These are phyloP conservation scores for Cottus gobio DNA, from an alignment of 2,113 vertebrate genomes.

Conservation along the genomic window DNA sequence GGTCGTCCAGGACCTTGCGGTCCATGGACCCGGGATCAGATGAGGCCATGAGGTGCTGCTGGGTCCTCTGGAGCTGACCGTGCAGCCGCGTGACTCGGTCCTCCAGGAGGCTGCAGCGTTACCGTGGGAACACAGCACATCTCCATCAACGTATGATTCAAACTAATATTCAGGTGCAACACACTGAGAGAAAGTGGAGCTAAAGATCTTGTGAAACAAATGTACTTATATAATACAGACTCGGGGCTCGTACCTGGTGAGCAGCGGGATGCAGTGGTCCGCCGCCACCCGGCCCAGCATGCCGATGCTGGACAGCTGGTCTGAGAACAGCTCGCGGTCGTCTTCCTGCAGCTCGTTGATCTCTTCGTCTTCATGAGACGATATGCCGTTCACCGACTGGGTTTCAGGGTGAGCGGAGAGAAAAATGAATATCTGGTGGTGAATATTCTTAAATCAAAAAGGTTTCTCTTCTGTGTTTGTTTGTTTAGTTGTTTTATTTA, in stretches of 20 bases:
- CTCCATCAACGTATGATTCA: too few species aligned
- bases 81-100: conserved; percentile 96
- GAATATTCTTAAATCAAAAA: too few species aligned
- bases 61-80: conserved; percentile 94
- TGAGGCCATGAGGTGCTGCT: conserved; percentile 93
- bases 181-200: not conserved
- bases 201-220: too few species aligned
- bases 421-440: too few species aligned
- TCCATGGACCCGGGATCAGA: conserved; percentile 88
- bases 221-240: too few species aligned
- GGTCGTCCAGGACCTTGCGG: conserved; percentile 94
- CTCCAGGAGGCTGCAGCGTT: conserved; percentile 90
- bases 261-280: conserved; percentile 97
- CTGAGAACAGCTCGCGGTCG: conserved; percentile 96
- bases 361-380: conserved; percentile 96
- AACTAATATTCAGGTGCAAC: not conserved
- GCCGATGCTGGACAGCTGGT: conserved; percentile 96
- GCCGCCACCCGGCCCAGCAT: conserved; percentile 96
- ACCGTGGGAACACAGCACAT: too few species aligned
- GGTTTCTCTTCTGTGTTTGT: too few species aligned
- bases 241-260: conserved; percentile 87
- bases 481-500: too few species aligned
- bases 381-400: conserved; percentile 89
- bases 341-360: conserved; percentile 98
- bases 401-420: too few species aligned